phyloP scores from a whole-genome alignment of 2,113 vertebrate genomes.

The Dascyllus trimaculatus region DNA sequence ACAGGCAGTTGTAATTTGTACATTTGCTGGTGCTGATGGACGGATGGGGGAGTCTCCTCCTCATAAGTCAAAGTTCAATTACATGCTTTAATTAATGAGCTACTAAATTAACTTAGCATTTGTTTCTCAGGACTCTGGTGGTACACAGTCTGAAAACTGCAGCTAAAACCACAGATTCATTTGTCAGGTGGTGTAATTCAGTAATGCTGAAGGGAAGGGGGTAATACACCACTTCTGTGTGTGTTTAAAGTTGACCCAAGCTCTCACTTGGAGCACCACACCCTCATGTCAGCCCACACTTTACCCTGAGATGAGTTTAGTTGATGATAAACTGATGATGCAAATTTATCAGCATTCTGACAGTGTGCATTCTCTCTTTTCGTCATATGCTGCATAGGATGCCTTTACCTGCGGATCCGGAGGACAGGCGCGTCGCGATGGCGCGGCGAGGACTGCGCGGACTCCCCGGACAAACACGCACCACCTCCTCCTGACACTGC shows the following conservation, averaged over 20 bases:
- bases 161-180: neutral
- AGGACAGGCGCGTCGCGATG: constrained; percentile 69
- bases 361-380: neutral
- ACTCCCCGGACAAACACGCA: constrained; percentile 65
- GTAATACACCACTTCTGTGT: neutral
- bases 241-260: neutral
- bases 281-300: neutral
- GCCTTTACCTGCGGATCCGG: constrained; percentile 71
- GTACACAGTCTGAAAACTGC: neutral
- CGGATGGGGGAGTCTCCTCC: neutral
- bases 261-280: constrained; percentile 15
- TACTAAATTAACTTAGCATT: too few species aligned
- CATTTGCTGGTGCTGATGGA: neutral
- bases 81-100: too few species aligned
- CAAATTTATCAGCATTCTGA: neutral
- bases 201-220: neutral
- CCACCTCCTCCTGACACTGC: constrained; percentile 66
- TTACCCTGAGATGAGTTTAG: neutral
- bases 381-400: neutral
- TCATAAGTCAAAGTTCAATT: neutral
- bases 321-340: neutral
- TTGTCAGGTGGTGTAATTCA: neutral
- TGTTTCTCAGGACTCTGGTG: too few species aligned
- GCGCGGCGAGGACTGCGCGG: constrained; percentile 71
- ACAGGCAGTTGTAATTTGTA: neutral